A percentile compares a stretch with the other conserved stretches of the same genome.
These are phyloP conservation scores for Epirrhoe tristata DNA, from an alignment of 2,888 invertebrate species.

Conservation along the genomic window DNA sequence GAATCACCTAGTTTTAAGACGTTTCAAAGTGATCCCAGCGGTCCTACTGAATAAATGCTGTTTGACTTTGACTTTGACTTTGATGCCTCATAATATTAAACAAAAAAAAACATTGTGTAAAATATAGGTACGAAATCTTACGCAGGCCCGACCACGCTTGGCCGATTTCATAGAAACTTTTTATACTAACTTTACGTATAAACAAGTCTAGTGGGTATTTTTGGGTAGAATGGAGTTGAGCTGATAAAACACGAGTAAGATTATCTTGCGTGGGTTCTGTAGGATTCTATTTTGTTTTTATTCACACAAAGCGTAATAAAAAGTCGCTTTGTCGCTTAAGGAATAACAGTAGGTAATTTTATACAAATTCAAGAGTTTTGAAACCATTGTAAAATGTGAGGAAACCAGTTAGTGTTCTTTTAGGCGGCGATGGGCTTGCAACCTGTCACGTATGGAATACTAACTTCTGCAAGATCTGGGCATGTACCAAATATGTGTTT, in stretches of 20 bases:
- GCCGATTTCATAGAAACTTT: not conserved
- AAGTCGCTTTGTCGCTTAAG: not conserved
- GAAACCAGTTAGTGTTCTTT: too few species aligned
- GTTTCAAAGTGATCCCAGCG: too few species aligned
- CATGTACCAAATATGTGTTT: too few species aligned
- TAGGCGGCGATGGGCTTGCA: too few species aligned
- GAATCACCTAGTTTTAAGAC: too few species aligned
- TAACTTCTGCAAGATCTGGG: too few species aligned
- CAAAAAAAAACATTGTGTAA: not conserved
- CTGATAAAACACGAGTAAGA: constrained; percentile 36
- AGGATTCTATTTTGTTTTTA: constrained; percentile 14
- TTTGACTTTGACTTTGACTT: too few species aligned
- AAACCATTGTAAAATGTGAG: not conserved
- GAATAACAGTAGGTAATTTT: not conserved
- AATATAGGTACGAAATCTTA: not conserved
- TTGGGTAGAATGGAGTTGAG: constrained; percentile 47
- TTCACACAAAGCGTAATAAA: constrained; percentile 7
- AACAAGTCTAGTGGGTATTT: constrained; percentile 53
- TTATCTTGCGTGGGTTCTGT: constrained; percentile 15
- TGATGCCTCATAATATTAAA: too few species aligned
- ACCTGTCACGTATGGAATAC: too few species aligned
- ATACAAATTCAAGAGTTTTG: not conserved
- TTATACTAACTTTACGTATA: constrained; percentile 48
- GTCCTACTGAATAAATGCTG: too few species aligned
- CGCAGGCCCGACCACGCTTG: not conserved